These are phyloP conservation scores for Megalops cyprinoides DNA, from an alignment of 2,797 vertebrate species.

Conservation along the genomic window DNA sequence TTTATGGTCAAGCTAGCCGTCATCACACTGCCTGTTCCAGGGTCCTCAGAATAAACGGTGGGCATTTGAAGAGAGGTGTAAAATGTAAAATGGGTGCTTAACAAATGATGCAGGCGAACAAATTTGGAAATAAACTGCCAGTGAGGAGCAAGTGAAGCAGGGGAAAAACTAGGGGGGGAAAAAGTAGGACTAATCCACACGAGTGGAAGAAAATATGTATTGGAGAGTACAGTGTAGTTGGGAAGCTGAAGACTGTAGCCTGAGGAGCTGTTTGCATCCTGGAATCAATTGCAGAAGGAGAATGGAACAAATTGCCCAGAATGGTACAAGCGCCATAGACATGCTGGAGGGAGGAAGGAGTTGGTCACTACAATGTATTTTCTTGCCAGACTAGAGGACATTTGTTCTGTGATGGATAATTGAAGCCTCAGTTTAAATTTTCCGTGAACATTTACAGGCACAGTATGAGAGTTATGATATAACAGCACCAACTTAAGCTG, in stretches of 20 bases:
- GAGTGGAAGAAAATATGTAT: conserved; percentile 16
- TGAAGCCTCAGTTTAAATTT: conserved; percentile 57
- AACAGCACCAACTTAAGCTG: conserved; percentile 42
- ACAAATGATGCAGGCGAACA: background rate
- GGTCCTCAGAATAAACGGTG: background rate
- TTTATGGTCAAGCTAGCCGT: background rate
- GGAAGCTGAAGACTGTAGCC: conserved; percentile 45
- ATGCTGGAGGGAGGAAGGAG: conserved; percentile 57
- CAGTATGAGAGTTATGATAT: conserved; percentile 52
- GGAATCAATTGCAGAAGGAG: conserved; percentile 64
- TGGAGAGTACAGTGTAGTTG: conserved; percentile 41
- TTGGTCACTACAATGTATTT: conserved; percentile 66
- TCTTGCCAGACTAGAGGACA: conserved; percentile 59
- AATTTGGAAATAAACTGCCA: background rate
- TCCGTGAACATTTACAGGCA: conserved; percentile 51
- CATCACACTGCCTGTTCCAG: background rate
- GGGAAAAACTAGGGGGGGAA: background rate
- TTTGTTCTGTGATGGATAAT: conserved; percentile 58
- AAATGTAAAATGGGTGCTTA: background rate
- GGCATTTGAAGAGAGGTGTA: background rate
- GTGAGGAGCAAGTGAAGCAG: background rate
- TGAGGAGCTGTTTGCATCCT: conserved; percentile 61
- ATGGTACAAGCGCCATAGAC: conserved; percentile 58
- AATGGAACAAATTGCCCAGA: conserved; percentile 71
- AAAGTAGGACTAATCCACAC: background rate